phyloP scores from a whole-genome alignment of 2,113 vertebrate species.

The Sinocyclocheilus grahami region DNA sequence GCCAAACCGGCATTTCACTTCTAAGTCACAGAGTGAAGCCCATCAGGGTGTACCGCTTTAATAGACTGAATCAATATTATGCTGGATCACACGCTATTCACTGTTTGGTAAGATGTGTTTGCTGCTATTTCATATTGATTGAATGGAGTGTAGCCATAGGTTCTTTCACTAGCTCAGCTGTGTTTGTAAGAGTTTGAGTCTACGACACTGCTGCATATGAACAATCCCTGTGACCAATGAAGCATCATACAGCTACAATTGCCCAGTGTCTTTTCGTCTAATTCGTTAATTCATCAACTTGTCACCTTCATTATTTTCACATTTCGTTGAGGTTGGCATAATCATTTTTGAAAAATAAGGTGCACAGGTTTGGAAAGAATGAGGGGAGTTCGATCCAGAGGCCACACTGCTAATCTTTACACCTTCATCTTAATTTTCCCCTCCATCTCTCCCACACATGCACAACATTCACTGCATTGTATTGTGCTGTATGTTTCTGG shows the following conservation, averaged over 20 bases:
- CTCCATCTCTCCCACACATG: constrained; percentile 7
- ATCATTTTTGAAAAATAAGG: constrained; percentile 49
- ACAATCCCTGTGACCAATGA: constrained; percentile 30
- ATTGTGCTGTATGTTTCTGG: background rate
- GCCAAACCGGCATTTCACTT: constrained; percentile 36
- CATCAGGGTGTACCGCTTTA: constrained; percentile 42
- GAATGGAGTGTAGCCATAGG: constrained; percentile 12
- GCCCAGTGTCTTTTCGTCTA: constrained; percentile 42
- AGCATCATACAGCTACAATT: constrained; percentile 31
- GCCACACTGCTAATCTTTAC: constrained; percentile 11
- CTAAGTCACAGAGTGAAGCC: constrained; percentile 29
- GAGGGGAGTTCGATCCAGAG: constrained; percentile 6
- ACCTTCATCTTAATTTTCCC: constrained; percentile 28
- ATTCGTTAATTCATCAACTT: constrained; percentile 51
- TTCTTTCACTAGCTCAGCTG: constrained; percentile 38
- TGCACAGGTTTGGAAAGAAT: constrained; percentile 17
- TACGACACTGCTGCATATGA: constrained; percentile 12
- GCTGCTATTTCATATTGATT: constrained; percentile 51
- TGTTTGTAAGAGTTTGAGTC: constrained; percentile 6
- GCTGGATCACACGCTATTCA: constrained; percentile 39
- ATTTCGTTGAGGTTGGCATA: constrained; percentile 39
- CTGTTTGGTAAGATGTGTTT: constrained; percentile 43
- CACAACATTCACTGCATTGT: background rate
- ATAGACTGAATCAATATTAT: constrained; percentile 46
- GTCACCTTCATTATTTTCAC: constrained; percentile 52